Evolutionary conservation across 2,797 vertebrate species (phyloP), one percentile per base, ranked within the genome.

Genomic region (Rhodeus uyekii): DNA sequence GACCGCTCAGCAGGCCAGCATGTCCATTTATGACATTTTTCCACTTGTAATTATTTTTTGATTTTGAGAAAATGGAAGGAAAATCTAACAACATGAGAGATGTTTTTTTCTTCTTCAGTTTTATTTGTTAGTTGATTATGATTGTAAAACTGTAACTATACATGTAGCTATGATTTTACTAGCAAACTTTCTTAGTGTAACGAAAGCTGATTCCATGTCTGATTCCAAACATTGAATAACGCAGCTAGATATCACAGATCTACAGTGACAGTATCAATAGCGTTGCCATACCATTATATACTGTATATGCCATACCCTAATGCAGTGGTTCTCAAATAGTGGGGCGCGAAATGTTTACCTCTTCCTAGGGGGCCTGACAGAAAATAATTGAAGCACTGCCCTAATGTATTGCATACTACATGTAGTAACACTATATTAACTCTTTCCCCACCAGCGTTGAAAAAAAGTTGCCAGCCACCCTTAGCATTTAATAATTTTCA

Each of bases 11-110:
- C 64, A 65, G 58, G 9, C 27, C 53, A 36, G 73, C n/a, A 1
- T 69, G 24, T 71, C 48, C 58, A 48, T 76, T 73, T 58, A 36
- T 79, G 36, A 68, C 44, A 53, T 55, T 32, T 67, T 69, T 38
- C n/a, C 18, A 68, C 27, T 69, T 69, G 9, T 69, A 58, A 69
- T 79, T 69, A 79, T 68, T 44, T 36, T 69, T 55, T 69, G 27
- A 58, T 12, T 55, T 32, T 55, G n/a, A 58, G 18, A 34, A 55
- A 69, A 79, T 42, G 76, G 29, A 61, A 67, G 53, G n/a, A 8
- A n/a, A 78, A 78, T 50, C 2, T 34, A 65, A n/a, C 32, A 50
- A 38, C 14, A 24, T 22, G n/a, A 27, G 6, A 76, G 3, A 6
- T 24, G 42, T 36, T 19, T 48, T 34, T n/a, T 27, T 67, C 14